Conservation (phyloP, 2,888 invertebrate genomes). For the Rotaria magnacalcarata region DNA sequence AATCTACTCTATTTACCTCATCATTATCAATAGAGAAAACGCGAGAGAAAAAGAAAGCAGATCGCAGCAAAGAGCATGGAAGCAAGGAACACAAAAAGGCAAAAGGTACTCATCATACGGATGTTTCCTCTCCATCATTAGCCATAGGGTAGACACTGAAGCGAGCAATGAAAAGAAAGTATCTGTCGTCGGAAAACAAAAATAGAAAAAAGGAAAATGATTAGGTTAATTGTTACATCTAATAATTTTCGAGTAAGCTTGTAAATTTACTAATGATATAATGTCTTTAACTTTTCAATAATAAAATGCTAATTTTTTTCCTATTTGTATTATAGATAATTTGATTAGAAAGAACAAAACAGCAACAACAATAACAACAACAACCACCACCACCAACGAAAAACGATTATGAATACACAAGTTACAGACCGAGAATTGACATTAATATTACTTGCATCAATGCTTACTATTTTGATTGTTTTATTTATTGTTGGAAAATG, state of each 20-base stretch:
- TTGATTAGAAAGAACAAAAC: background rate
- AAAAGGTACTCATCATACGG: background rate
- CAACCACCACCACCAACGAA: too few species aligned
- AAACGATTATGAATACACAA: background rate
- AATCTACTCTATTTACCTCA: conserved; percentile 5
- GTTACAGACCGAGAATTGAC: background rate
- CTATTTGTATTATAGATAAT: background rate
- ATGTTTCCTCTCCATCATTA: conserved; percentile 3
- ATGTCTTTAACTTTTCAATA: background rate
- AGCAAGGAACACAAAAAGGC: background rate
- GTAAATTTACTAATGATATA: background rate
- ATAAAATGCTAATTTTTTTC: background rate
- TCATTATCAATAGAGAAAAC: background rate
- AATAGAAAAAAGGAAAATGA: background rate
- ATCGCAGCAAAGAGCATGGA: background rate
- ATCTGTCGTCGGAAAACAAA: background rate
- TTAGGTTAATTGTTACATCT: background rate
- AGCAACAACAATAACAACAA: too few species aligned
- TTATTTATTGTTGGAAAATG: background rate
- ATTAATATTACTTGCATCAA: background rate
- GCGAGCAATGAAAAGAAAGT: background rate
- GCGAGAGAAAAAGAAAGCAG: background rate
- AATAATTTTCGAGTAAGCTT: background rate
- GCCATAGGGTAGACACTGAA: background rate
- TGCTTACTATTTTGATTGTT: background rate